These are phyloP conservation scores for Ophioninae sp. DNA, from an alignment of 2,888 invertebrate genomes.

Conservation along the genomic window DNA sequence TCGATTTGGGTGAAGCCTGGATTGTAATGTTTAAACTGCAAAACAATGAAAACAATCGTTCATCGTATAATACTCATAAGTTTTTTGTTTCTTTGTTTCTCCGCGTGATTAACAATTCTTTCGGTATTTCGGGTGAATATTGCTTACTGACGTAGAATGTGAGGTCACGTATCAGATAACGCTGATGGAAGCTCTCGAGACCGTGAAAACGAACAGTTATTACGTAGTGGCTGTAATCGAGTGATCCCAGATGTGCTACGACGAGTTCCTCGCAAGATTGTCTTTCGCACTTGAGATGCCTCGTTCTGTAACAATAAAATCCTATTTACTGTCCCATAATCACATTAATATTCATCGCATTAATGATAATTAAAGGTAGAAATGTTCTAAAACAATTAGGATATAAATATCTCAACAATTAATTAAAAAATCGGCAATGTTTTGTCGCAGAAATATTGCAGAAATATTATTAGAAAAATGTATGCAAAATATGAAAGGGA, in stretches of 20 bases:
- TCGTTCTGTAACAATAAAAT: conserved; percentile 83
- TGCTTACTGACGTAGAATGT: conserved; percentile 90
- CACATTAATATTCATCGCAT: neutral
- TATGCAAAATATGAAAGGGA: too few species aligned
- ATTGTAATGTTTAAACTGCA: conserved; percentile 97
- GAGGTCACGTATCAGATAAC: conserved; percentile 92
- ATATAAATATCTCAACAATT: neutral
- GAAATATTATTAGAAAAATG: too few species aligned
- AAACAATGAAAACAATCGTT: conserved; percentile 68
- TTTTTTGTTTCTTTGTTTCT: conserved; percentile 1
- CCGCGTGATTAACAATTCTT: neutral
- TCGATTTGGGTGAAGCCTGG: conserved; percentile 98
- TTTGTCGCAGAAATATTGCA: too few species aligned
- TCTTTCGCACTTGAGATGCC: conserved; percentile 90
- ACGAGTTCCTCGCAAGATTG: conserved; percentile 94
- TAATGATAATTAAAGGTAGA: neutral
- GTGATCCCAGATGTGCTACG: conserved; percentile 92
- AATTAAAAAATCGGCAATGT: neutral
- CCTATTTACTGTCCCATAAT: neutral
- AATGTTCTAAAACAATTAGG: neutral
- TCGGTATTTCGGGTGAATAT: conserved; percentile 30
- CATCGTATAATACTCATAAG: conserved; percentile 19
- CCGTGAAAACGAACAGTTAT: conserved; percentile 93
- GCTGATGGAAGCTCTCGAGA: conserved; percentile 91
- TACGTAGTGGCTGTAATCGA: conserved; percentile 94